Evolutionary conservation across 1,140 invertebrate genomes (phyloP), one percentile per base, ranked within the genome.

Genomic region (Procambarus clarkii): DNA sequence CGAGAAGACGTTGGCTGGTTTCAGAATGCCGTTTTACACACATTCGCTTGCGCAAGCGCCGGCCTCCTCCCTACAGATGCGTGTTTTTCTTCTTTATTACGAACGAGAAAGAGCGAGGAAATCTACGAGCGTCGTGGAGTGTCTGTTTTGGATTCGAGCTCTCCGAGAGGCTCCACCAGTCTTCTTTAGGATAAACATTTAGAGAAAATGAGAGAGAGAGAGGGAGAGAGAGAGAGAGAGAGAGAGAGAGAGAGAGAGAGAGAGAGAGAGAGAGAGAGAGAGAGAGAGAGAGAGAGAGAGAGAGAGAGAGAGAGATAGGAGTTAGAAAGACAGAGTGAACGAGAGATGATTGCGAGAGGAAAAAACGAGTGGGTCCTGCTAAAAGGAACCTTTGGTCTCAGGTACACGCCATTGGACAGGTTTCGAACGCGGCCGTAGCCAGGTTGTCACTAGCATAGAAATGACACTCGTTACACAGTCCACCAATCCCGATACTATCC

Each of bases 371-470:
- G 34, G 34, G 50, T 48, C 54, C 24, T 15, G 46, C n/a, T 46
- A 21, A 54, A 54, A 54, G 13, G 7, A 54, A 54, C 50, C 0
- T 71, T 34, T 24, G 45, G 13, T n/a, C 45, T 44, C 45, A 54
- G 34, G 60, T 50, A 74, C 79, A 82, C 60, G 60, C 78, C 46
- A 74, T 88, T 88, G 79, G 86, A 81, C 60, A 60, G 86, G 86
- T 88, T 88, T 88, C 86, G 86, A 80, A 88, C 86, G 48, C 86
- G 60, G 86, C 86, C 86, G 58, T 74, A 64, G 86, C 78, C 86
- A 88, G 86, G 86, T 88, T 88, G 86, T 88, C 86, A 74, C 86
- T 88, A 80, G 86, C 86, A 88, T 88, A 88, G 86, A 64, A 88
- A 88, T 88, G 86, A 82, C 86, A 88, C 86, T 88, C 86, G 86